Evolutionary conservation across 1,140 invertebrate genomes (phyloP).

Genomic region (Drosophila parvula): DNA sequence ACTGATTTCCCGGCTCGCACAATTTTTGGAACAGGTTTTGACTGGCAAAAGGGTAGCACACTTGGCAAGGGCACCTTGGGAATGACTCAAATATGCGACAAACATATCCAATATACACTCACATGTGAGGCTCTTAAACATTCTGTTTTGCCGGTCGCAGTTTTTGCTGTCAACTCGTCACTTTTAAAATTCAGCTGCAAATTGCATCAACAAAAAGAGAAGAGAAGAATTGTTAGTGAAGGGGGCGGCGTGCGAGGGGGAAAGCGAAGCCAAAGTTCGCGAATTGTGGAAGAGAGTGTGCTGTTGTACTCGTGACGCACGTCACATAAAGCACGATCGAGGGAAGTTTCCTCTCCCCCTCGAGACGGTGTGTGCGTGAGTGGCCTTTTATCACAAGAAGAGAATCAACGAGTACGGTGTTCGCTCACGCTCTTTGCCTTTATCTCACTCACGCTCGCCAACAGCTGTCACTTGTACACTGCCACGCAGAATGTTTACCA

Average conservation of each 20-base stretch:
- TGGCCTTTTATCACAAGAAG: slow-evolving; percentile 46
- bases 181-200: slow-evolving; percentile 53
- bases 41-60: slow-evolving; percentile 25
- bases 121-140: slow-evolving; percentile 50
- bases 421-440: slow-evolving; percentile 14
- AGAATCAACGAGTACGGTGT: slow-evolving; percentile 23
- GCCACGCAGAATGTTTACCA: neutral
- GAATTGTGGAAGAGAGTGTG: slow-evolving; percentile 6
- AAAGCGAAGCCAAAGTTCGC: slow-evolving; percentile 13
- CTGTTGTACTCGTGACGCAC: slow-evolving; percentile 30
- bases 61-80: slow-evolving; percentile 73
- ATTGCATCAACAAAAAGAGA: slow-evolving; percentile 53
- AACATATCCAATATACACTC: slow-evolving; percentile 15
- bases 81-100: slow-evolving; percentile 43
- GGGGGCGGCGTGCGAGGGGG: neutral
- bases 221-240: neutral
- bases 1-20: slow-evolving; percentile 40
- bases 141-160: slow-evolving; percentile 53
- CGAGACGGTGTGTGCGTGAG: slow-evolving; percentile 13
- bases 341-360: neutral
- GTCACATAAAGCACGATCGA: slow-evolving; percentile 9
- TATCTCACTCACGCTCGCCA: slow-evolving; percentile 28
- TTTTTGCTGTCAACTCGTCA: slow-evolving; percentile 52
- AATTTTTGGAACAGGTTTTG: slow-evolving; percentile 71
- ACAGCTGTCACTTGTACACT: slow-evolving; percentile 45